These are phyloP conservation scores for Napeogenes inachia DNA, from an alignment of 2,888 invertebrate species.

Conservation along the genomic window DNA sequence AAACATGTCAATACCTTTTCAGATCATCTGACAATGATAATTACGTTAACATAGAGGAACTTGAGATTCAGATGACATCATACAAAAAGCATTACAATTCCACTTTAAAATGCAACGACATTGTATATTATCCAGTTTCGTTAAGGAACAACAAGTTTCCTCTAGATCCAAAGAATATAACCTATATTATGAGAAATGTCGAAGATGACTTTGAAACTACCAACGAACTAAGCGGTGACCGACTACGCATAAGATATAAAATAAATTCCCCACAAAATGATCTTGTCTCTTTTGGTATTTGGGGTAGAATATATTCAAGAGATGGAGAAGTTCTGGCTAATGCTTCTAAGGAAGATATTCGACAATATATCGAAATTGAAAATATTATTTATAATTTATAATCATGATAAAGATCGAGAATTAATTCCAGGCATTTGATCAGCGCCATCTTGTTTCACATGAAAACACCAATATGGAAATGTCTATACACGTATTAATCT, in stretches of 20 bases:
- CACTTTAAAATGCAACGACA: constrained; percentile 54
- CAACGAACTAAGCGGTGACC: constrained; percentile 20
- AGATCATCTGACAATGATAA: constrained; percentile 63
- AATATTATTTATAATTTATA: constrained; percentile 42
- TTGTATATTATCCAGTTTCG: constrained; percentile 71
- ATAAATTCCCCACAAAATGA: constrained; percentile 56
- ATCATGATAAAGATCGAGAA: not conserved
- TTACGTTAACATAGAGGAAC: constrained; percentile 56
- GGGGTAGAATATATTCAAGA: constrained; percentile 66
- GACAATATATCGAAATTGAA: constrained; percentile 45
- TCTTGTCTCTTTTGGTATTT: constrained; percentile 68
- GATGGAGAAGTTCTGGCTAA: constrained; percentile 56
- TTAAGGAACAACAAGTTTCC: constrained; percentile 70
- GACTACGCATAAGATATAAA: constrained; percentile 42
- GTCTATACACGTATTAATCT: too few relatives aligned
- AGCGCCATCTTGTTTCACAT: too few relatives aligned
- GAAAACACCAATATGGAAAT: too few relatives aligned
- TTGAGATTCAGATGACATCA: constrained; percentile 67
- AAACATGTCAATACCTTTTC: constrained; percentile 36
- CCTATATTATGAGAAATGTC: constrained; percentile 34
- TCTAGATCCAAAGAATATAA: constrained; percentile 51
- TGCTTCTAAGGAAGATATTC: constrained; percentile 44
- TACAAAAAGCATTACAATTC: constrained; percentile 49
- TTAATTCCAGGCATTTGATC: too few relatives aligned
- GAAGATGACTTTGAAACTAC: constrained; percentile 8